phyloP scores from a whole-genome alignment of 2,113 vertebrate genomes.

The Hippocampus guttulatus region DNA sequence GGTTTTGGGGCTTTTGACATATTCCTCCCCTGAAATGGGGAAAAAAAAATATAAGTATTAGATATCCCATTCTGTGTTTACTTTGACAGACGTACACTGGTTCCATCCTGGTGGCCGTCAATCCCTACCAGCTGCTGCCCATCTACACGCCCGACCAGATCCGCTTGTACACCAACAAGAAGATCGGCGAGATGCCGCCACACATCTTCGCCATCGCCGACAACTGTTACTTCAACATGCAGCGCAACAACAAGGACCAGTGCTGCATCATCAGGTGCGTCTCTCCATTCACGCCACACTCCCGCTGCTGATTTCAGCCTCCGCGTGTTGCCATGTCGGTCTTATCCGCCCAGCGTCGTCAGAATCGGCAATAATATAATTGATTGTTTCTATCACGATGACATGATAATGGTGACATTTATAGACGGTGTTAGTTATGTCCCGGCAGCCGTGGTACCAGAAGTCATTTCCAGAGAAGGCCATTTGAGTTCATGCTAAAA shows the following conservation, averaged over 20 bases:
- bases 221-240: slow-evolving; percentile 99
- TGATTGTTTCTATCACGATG: too few species aligned
- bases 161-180: slow-evolving; percentile 96
- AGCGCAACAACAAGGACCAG: slow-evolving; percentile 92
- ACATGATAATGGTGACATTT: too few species aligned
- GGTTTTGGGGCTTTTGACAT: too few species aligned
- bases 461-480: neutral
- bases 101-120: slow-evolving; percentile 94
- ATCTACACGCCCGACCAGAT: slow-evolving; percentile 96
- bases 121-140: slow-evolving; percentile 95
- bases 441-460: neutral
- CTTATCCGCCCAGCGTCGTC: neutral
- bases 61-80: neutral
- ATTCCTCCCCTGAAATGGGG: too few species aligned
- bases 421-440: too few species aligned
- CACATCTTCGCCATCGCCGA: slow-evolving; percentile 98
- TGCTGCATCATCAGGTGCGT: slow-evolving; percentile 95
- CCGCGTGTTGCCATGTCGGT: neutral
- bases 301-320: neutral
- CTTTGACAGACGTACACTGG: slow-evolving; percentile 87
- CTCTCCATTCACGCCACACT: neutral
- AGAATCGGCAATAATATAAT: too few species aligned
- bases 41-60: too few species aligned
- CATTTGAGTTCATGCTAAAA: neutral
- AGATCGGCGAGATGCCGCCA: slow-evolving; percentile 96